Evolutionary conservation across 1,140 invertebrate species (phyloP).

Genomic region (Dinoponera quadriceps): DNA sequence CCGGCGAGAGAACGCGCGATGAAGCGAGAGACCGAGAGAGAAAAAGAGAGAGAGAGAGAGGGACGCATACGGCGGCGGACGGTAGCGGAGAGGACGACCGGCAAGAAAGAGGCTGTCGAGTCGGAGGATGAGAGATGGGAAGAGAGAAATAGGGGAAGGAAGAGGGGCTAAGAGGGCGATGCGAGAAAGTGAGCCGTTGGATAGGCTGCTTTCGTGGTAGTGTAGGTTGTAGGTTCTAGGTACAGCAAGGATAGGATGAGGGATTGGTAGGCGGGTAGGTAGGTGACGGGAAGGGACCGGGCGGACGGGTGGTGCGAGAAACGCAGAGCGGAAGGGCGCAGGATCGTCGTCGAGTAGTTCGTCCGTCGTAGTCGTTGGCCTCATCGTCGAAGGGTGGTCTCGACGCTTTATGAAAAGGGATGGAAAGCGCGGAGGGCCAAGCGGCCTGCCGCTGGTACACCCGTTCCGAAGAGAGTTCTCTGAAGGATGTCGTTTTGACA

Average conservation of each 20-base stretch:
- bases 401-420: constrained; percentile 61
- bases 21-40: constrained; percentile 14
- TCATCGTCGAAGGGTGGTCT: constrained; percentile 39
- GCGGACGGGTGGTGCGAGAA: constrained; percentile 2
- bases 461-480: constrained; percentile 71
- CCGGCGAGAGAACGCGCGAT: constrained; percentile 29
- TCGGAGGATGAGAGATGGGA: constrained; percentile 39
- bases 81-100: constrained; percentile 9
- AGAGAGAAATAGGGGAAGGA: constrained; percentile 36
- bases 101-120: constrained; percentile 52
- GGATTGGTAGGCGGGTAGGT: constrained; percentile 30
- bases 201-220: constrained; percentile 27
- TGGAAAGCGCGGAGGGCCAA: constrained; percentile 65
- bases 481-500: constrained; percentile 81
- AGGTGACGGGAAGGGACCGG: constrained; percentile 25
- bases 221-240: constrained; percentile 45
- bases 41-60: constrained; percentile 21
- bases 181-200: constrained; percentile 46
- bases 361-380: constrained; percentile 43
- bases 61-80: constrained; percentile 3
- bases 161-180: constrained; percentile 16
- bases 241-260: constrained; percentile 28
- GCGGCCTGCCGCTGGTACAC: constrained; percentile 63
- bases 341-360: constrained; percentile 53
- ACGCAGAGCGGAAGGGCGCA: constrained; percentile 43